Base-by-base conservation (phyloP, 2,888 invertebrate genomes). In the Cyclophora albipunctata region DNA sequence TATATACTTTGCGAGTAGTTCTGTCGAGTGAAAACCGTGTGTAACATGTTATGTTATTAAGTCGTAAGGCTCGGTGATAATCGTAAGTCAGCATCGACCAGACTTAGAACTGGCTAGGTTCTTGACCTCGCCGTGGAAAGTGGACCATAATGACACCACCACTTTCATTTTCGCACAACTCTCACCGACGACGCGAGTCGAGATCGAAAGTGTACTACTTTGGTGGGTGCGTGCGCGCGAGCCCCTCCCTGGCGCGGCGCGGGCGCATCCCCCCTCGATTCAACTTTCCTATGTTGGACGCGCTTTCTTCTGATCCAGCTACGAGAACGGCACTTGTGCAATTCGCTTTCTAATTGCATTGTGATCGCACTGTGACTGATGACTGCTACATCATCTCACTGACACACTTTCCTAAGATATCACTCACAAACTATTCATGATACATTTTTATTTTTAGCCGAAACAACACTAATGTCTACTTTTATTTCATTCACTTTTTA, bases 161-260 rank as follows among this genome's bases (percentile, higher is more conserved):
- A 91, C 90, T 88, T 91, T 91, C 91, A 87, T 91, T 90, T 90
- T 90, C 89, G 84, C 86, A 86, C 89, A 89, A 90, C 90, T 90
- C 87, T 87, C 84, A 85, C 85, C 75, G 67, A 66, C 72, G 81
- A 66, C 72, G 81, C 80, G 75, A 76, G 80, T 80, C 63, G 82
- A 86, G 83, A 89, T 84, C 80, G 88, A 87, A 85, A 86, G 87
- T 88, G 87, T 86, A 82, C 85, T 75, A 88, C 88, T 84, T 86
- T 75, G 64, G 75, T 72, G 64, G 71, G 76, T 84, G 87, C 85
- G 87, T 81, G 78, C 74, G 85, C 84, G 83, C 86, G 81, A 59
- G 62, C 68, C 71, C 69, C 69, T 67, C 68, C 66, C 53, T 2
- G 20, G 20, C 20, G 20, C 20, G 20, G 20, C 20, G 20, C 47